Base-by-base conservation (phyloP, 2,113 vertebrate genomes). In the Colossoma macropomum region DNA sequence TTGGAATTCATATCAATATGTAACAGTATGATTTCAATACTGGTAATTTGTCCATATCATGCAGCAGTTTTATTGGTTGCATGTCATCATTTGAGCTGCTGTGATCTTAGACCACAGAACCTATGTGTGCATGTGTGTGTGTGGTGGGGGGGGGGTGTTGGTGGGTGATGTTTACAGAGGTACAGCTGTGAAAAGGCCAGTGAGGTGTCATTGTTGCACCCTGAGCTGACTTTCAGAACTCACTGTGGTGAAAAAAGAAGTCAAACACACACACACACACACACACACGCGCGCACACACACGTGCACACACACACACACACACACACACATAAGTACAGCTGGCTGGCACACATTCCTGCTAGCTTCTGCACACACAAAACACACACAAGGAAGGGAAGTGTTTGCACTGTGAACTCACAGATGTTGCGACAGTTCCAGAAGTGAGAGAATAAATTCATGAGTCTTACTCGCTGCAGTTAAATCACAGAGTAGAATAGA, bases 151-250 rank as follows among this genome's bases (percentile, higher is more conserved):
- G 3, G 7, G 34, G 34, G 34, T 38, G 34, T 38, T 38, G 34
- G 11, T 16, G 12, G 32, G 13, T 66, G 41, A 10, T 80, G 28
- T 48, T 80, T 65, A 59, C 68, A 73, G 68, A 65, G 73, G 82
- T 77, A 69, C 68, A 81, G 60, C 62, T 75, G 74, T 52, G 66
- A 81, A 78, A 80, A 84, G 50, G 45, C 52, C 82, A 86, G 73
- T 48, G 54, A 83, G 79, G 70, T 90, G 30, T 19, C 75, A 41
- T 66, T 84, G 71, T 77, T 76, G 65, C 72, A 74, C 70, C 54
- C 82, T 70, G 79, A 1, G 30, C 32, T 84, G 65, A 82, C 69
- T 62, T 79, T 86, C 68, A 77, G 69, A 82, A 66, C 21, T 28
- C 38, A 79, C 25, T 41, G 13, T 41, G 16, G 81, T 50, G 82